Evolutionary conservation across 2,888 invertebrate genomes (phyloP), one percentile per base, ranked within the genome.

Genomic region (Sminthurides aquaticus): DNA sequence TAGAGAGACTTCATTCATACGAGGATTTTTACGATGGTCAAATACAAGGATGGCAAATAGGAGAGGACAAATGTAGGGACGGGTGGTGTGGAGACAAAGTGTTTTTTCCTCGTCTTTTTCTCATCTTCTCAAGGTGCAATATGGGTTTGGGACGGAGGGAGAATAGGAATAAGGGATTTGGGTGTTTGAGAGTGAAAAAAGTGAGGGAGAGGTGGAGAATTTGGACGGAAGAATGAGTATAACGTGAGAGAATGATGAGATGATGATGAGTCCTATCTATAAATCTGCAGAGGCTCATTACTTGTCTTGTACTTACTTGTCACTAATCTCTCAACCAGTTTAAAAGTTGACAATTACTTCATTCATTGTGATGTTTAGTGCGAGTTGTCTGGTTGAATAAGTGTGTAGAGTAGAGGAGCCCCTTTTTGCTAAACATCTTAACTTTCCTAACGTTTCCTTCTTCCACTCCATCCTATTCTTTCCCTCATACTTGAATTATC

Each of bases 321-420:
- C 29, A 58, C 34, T 58, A 29, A 58, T 58, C 34, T 58, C 34
- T 58, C 58, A 58, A 29, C 58, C 29, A 58, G 58, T 58, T 58
- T 58, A 29, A 20, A 29, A 58, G 28, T 58, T 58, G 20, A 57
- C 24, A 58, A 58, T 58, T 58, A 27, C 58, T 34, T 28, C 34
- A 34, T 34, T 34, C 43, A 34, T 34, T 5, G 43, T 34, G 43
- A 34, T 34, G 43, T 34, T 34, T 34, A 34, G 43, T 34, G 43
- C 8, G 8, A 34, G 43, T 34, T 34, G 43, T 34, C 43, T 34
- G 15, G 8, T 34, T 34, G 43, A 34, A 15, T 34, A 34, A 34
- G 43, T 15, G 43, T 34, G 15, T 34, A 15, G 15, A 15, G 5
- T 34, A 11, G 43, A 15, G 15, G n/a, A n/a, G n/a, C n/a, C n/a